Conservation (phyloP, 2,888 invertebrate genomes). For the Orthosia gothica region DNA sequence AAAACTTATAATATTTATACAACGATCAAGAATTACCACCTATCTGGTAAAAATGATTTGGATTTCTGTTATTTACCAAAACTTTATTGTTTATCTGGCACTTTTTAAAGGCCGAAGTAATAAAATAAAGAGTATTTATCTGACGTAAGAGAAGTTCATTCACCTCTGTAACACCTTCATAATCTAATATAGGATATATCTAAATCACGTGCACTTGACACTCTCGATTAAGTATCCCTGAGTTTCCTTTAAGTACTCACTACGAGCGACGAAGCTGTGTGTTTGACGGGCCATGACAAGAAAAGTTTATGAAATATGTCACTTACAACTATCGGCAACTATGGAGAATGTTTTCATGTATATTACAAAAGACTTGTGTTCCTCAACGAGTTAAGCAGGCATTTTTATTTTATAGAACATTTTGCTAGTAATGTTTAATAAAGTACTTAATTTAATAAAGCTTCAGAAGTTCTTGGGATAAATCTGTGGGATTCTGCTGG, state of each 20-base stretch:
- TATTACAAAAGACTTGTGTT: not conserved
- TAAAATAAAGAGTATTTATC: too few species aligned
- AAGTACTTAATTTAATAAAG: too few species aligned
- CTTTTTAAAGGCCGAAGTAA: too few species aligned
- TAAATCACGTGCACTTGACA: conserved; percentile 30
- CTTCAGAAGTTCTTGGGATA: too few species aligned
- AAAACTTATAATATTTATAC: too few species aligned
- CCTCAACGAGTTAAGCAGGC: not conserved
- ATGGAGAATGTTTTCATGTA: conserved; percentile 6
- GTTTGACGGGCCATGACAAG: conserved; percentile 32
- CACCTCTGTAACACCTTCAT: not conserved
- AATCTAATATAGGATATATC: not conserved
- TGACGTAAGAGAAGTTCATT: not conserved
- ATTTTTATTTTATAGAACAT: not conserved
- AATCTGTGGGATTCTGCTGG: too few species aligned
- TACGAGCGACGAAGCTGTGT: conserved; percentile 14
- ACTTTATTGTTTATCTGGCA: too few species aligned
- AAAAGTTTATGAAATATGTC: conserved; percentile 28
- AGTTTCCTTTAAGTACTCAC: conserved; percentile 15
- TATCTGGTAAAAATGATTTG: too few species aligned
- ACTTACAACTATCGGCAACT: not conserved
- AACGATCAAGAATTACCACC: too few species aligned
- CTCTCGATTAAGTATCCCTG: conserved; percentile 30
- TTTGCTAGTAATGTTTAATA: too few species aligned
- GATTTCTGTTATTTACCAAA: too few species aligned